Base-by-base conservation (phyloP, 2,113 vertebrate species). In the Cyrtonyx montezumae region DNA sequence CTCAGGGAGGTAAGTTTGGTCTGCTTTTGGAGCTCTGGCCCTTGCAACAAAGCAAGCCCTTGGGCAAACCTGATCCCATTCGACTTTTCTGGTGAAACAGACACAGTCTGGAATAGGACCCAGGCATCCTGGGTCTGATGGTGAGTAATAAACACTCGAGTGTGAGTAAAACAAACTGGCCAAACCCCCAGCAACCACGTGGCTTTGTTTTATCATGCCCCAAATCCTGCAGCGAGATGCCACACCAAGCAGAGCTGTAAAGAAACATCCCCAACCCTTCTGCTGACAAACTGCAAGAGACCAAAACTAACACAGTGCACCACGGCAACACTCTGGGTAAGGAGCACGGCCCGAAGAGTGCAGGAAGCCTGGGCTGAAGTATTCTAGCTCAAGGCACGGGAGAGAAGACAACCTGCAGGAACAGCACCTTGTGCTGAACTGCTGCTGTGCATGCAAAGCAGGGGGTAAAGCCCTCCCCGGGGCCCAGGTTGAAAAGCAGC, bases 401-500 rank as follows among this genome's bases (percentile, higher is more conserved):
- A 21, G 40, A 18, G 42, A 43, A 36, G 23, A 9, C 3, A 11
- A 34, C 11, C 56, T 2, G 4, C 0, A 3, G 40, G 43, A 74
- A 40, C 6, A 0, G 2, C 10, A 8, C 70, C 66, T 59, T 3
- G 23, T 37, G 15, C 30, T 22, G 30, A 78, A 13, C 17, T 21
- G 56, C 5, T 53, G 8, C 6, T 7, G 4, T 3, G 26, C 3
- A 0, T 1, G 10, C 30, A 19, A n/a, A 34, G 8, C 3, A 0
- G 65, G 58, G 82, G 26, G 9, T 2, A 3, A 2, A 15, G 6
- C n/a, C 11, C 18, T 34, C 17, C 45, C 25, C 2, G 1, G 8
- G 45, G 20, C 28, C 65, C 87, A 86, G 71, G 82, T 88, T 34
- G 74, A 49, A 21, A 56, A 83, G 34, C 17, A 0, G 42, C 9